phyloP scores from a whole-genome alignment of 1,140 invertebrate genomes.

The Aphelinus atriplicis region DNA sequence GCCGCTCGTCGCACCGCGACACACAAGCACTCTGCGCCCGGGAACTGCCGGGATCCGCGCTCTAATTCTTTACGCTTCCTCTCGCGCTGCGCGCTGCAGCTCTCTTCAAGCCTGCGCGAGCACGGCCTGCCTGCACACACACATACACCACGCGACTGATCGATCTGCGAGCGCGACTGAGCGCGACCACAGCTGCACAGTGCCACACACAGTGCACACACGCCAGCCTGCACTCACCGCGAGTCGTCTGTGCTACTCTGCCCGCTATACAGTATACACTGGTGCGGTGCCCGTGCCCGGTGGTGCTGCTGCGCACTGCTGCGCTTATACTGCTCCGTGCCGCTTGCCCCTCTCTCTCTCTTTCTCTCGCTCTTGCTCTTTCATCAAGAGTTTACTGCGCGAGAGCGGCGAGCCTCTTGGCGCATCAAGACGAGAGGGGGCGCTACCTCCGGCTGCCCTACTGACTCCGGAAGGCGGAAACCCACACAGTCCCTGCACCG shows the following conservation, averaged over 20 bases:
- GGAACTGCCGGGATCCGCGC: no score
- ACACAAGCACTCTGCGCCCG: no score
- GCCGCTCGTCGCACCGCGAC: background rate
- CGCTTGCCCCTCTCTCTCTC: no score
- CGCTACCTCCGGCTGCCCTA: no score
- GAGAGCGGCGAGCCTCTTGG: no score
- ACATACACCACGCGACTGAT: conserved; percentile 2
- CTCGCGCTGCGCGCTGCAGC: background rate
- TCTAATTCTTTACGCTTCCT: background rate
- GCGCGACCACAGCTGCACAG: background rate
- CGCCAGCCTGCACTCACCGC: background rate
- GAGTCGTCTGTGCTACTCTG: background rate
- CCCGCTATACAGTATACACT: background rate
- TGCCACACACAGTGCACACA: background rate
- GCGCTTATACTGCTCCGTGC: background rate
- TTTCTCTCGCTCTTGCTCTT: no score
- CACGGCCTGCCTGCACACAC: background rate
- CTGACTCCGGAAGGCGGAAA: no score
- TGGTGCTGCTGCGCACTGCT: background rate
- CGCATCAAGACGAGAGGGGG: no score
- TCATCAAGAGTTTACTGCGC: no score
- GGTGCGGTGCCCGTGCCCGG: background rate
- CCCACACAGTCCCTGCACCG: no score
- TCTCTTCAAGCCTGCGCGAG: background rate
- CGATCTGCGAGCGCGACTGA: background rate